Evolutionary conservation across 2,888 invertebrate genomes (phyloP), one percentile per base, ranked within the genome.

Genomic region (Hecatera dysodea): DNA sequence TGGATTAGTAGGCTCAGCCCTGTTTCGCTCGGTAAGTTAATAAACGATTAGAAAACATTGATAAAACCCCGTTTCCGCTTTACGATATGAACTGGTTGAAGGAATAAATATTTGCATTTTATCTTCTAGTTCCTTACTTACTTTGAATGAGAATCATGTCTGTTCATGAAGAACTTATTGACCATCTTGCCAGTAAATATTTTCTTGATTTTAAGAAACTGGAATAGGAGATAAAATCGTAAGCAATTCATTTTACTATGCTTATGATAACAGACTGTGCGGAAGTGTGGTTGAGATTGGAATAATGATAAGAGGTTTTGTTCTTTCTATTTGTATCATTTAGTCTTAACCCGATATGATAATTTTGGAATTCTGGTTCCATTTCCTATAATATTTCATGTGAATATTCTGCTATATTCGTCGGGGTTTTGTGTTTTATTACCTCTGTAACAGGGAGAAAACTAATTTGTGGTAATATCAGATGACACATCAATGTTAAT

Each of bases 21-120:
- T 80, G 36, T 61, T 56, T 61, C 48, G 56, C 36, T 55, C 19
- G 63, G 55, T 55, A 75, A 73, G 46, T 81, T 80, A 75, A 79
- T 79, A 76, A 81, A 73, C 74, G 76, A 81, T 76, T 83, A 83
- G 71, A 73, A 81, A 80, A 77, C 73, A 72, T 78, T 73, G 75
- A 83, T 80, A 80, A 75, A 83, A 82, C 36, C 76, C 48, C 50
- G 71, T 75, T 70, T 74, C 82, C 64, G 77, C 72, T 72, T 72
- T 66, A 80, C 53, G 69, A 72, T 75, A 82, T 73, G 72, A 82
- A 70, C 72, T 52, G 72, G 66, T 67, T 71, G 39, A 48, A 50
- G 67, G 67, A 59, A 80, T 83, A 80, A 81, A 81, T 65, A 79
- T 81, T 71, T 64, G 50, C 69, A 73, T 74, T 80, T 84, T 66